These are phyloP conservation scores for Campoplex nolae DNA, from an alignment of 2,888 invertebrate species.

Conservation along the genomic window DNA sequence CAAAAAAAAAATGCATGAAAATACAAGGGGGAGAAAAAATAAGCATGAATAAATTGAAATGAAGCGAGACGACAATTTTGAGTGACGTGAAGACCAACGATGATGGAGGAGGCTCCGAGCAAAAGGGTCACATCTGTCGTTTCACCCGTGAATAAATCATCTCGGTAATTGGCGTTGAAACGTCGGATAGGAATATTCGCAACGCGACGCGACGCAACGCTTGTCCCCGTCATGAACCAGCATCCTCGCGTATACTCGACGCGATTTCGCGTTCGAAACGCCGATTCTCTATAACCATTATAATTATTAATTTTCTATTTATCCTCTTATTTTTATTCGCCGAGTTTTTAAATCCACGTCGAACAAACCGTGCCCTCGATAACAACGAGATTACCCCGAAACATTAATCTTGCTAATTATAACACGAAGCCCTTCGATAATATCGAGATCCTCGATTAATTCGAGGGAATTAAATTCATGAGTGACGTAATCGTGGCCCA, in stretches of 20 bases:
- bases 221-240: constrained; percentile 39
- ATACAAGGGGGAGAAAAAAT: constrained; percentile 2
- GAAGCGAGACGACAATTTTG: constrained; percentile 53
- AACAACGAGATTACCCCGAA: neutral
- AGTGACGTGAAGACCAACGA: constrained; percentile 44
- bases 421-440: neutral
- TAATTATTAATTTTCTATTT: constrained; percentile 13
- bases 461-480: neutral
- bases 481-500: neutral
- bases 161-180: constrained; percentile 72
- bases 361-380: neutral
- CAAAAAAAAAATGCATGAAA: constrained; percentile 2
- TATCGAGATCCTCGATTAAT: neutral
- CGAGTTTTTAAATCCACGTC: neutral
- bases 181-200: constrained; percentile 62
- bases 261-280: constrained; percentile 5
- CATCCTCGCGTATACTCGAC: constrained; percentile 26
- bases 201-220: constrained; percentile 33
- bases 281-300: constrained; percentile 17
- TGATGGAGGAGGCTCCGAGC: constrained; percentile 13
- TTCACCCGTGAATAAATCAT: constrained; percentile 70
- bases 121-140: constrained; percentile 47
- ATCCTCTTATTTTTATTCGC: neutral
- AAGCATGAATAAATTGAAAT: constrained; percentile 56
- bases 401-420: neutral